Evolutionary conservation across 2,797 vertebrate species (phyloP), one percentile per base, ranked within the genome.

Genomic region (Parauchenoglanis ngamensis): DNA sequence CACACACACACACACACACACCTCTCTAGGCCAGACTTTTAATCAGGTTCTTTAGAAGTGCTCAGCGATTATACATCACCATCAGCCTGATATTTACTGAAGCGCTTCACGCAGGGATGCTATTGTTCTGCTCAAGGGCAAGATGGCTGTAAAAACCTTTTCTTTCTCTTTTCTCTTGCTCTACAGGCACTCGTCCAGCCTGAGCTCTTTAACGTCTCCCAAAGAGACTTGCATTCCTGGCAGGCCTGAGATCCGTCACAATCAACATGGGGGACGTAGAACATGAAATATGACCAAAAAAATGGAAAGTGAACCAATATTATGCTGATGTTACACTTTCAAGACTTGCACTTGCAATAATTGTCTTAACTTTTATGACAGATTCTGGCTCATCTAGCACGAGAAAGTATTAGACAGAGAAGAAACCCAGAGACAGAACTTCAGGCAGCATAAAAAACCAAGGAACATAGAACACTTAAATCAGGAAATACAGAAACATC

Each of bases 61-160:
- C 87, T 72, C 67, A 78, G 76, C 75, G 73, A 88, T 91, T 87
- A 88, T 86, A 81, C 56, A 79, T 86, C 85, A 81, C 83, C 61
- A 85, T 44, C 85, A 86, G 88, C 89, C 89, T 91, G 76, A 92
- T 90, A 91, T 93, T 91, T 93, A 90, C 92, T 89, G 85, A 88
- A 86, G 89, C 85, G 80, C 80, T 85, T 57, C 46, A 35, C 77
- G 77, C 15, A 63, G 56, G 85, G 84, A 78, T 78, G 81, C 46
- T 88, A 49, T 88, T 91, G 87, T 84, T 87, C 49, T 65, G 63
- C 86, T 87, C 90, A 93, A 94, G 93, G 93, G 89, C 89, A 72
- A 89, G 90, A 87, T 61, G 83, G 70, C 85, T 44, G 57, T 85
- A 25, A 61, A 83, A 70, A 49, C 83, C 67, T 79, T 75, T 78